Evolutionary conservation across 2,888 invertebrate species (phyloP).

Genomic region (Hirudinaria manillensis): DNA sequence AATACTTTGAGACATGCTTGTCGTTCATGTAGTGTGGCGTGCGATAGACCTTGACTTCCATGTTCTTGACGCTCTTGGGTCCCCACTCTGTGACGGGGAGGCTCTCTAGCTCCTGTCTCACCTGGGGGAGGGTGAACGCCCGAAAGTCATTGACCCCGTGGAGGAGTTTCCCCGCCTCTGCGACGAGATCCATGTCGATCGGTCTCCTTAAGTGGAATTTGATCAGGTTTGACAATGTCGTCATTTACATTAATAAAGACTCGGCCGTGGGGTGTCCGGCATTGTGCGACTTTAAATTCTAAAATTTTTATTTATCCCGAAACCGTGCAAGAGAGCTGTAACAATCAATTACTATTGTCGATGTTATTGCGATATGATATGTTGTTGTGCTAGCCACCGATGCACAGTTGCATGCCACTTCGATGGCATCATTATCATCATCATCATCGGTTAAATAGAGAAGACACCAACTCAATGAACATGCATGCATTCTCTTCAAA

Average conservation of each 20-base stretch:
- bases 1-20: not conserved
- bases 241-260: not conserved
- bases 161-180: constrained; percentile 33
- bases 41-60: constrained; percentile 6
- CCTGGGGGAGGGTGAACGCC: constrained; percentile 33
- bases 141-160: constrained; percentile 36
- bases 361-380: no score
- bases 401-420: no score
- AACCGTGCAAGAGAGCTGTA: no score
- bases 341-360: no score
- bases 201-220: constrained; percentile 14
- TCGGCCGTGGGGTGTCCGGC: not conserved
- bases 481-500: no score
- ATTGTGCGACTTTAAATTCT: no score
- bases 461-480: no score
- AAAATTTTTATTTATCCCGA: no score
- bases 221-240: not conserved
- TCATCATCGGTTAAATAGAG: no score
- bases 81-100: not conserved
- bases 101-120: not conserved
- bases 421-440: no score
- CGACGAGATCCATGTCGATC: constrained; percentile 32
- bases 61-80: constrained; percentile 4
- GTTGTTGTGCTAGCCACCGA: no score
- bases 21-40: not conserved